Evolutionary conservation across 2,113 vertebrate genomes (phyloP).

Genomic region (Tor tambroides): DNA sequence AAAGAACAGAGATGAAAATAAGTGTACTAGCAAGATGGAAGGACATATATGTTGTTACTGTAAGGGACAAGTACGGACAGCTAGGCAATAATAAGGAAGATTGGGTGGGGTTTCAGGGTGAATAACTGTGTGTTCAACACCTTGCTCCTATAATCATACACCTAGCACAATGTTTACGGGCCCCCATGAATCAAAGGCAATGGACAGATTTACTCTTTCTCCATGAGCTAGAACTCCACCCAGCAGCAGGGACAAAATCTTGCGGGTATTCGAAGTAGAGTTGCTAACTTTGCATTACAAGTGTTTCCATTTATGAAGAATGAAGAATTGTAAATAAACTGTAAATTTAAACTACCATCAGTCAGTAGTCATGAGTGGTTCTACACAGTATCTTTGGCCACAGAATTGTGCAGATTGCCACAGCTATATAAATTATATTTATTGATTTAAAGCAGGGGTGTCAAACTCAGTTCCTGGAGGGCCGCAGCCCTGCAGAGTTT

Average conservation of each 20-base stretch:
- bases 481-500: no score
- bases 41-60: constrained; percentile 29
- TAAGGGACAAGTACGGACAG: constrained; percentile 26
- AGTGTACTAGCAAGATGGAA: neutral
- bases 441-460: no score
- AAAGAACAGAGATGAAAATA: neutral
- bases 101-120: constrained; percentile 2
- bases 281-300: neutral
- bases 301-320: neutral
- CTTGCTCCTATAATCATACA: constrained; percentile 71
- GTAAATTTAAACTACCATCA: neutral
- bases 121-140: constrained; percentile 55
- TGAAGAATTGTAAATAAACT: neutral
- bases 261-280: neutral
- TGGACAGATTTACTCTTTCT: constrained; percentile 69
- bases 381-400: neutral
- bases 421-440: no score
- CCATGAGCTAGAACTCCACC: constrained; percentile 41
- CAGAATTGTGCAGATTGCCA: neutral
- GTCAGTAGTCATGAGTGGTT: neutral
- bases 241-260: neutral
- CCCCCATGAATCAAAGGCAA: constrained; percentile 69
- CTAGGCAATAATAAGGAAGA: neutral
- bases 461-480: no score
- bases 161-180: constrained; percentile 67